Conservation (phyloP, 1,140 invertebrate genomes). For the Sycophila sp. region DNA sequence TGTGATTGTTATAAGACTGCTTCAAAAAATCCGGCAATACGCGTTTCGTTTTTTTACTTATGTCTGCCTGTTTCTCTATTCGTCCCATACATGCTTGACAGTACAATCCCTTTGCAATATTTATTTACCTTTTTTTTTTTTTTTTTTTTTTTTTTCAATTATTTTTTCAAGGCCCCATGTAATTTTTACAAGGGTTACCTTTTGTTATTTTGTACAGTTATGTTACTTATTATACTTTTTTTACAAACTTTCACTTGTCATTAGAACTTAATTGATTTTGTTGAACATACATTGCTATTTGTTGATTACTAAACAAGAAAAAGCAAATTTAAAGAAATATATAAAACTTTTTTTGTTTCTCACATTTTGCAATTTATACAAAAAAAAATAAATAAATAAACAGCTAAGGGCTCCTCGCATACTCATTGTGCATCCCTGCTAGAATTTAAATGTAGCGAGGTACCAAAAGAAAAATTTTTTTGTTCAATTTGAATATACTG, state of each 20-base stretch:
- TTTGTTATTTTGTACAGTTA: too few relatives aligned
- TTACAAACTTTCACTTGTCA: too few relatives aligned
- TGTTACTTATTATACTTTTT: too few relatives aligned
- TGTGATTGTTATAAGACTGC: slow-evolving; percentile 22
- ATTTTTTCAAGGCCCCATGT: too few relatives aligned
- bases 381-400: slow-evolving; percentile 6
- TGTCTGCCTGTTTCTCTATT: slow-evolving; percentile 42
- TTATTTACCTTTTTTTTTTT: slow-evolving; percentile 19
- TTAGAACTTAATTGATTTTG: too few relatives aligned
- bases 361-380: neutral
- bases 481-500: slow-evolving; percentile 21
- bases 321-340: neutral
- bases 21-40: slow-evolving; percentile 10
- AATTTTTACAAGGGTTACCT: too few relatives aligned
- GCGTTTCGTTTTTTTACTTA: slow-evolving; percentile 28
- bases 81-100: slow-evolving; percentile 42
- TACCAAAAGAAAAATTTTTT: slow-evolving; percentile 38
- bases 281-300: too few relatives aligned
- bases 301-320: neutral
- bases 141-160: too few relatives aligned
- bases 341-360: neutral
- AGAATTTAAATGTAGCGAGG: slow-evolving; percentile 60
- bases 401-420: slow-evolving; percentile 60
- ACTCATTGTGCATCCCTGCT: slow-evolving; percentile 67
- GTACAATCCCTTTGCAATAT: slow-evolving; percentile 31